phyloP scores from a whole-genome alignment of 1,140 invertebrate species.

The Listronotus oregonensis region DNA sequence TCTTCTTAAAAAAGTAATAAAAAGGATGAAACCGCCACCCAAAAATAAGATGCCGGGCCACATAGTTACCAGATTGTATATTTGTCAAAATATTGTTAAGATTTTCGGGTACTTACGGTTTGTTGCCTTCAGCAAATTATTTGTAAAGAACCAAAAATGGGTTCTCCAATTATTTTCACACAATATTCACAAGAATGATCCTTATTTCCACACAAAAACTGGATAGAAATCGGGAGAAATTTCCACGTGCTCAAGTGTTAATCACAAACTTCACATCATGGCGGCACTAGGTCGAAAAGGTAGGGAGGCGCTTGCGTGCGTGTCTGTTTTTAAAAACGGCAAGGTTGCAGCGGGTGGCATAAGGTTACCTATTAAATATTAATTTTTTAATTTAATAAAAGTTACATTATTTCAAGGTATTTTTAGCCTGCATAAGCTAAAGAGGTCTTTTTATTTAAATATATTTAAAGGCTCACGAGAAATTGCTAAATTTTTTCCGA shows the following conservation, averaged over 20 bases:
- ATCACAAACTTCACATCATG: slow-evolving; percentile 28
- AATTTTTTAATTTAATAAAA: too few species aligned
- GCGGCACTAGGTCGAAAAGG: slow-evolving; percentile 13
- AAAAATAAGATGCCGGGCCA: slow-evolving; percentile 37
- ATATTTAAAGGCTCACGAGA: too few species aligned
- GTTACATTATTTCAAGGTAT: too few species aligned
- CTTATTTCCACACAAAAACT: slow-evolving; percentile 32
- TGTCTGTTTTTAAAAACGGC: too few species aligned
- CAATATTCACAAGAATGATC: slow-evolving; percentile 14
- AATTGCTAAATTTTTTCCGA: too few species aligned
- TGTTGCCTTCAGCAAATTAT: slow-evolving; percentile 28
- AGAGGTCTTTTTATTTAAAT: too few species aligned
- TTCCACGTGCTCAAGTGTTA: slow-evolving; percentile 41
- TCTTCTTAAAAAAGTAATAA: neutral
- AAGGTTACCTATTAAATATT: too few species aligned
- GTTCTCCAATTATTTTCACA: slow-evolving; percentile 7
- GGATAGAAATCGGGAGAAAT: slow-evolving; percentile 15
- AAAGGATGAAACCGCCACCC: slow-evolving; percentile 5
- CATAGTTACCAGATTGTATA: slow-evolving; percentile 29
- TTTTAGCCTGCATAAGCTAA: too few species aligned
- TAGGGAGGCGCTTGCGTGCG: slow-evolving; percentile 4
- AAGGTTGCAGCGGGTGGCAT: too few species aligned
- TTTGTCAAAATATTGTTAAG: slow-evolving; percentile 16
- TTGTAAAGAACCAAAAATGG: slow-evolving; percentile 8
- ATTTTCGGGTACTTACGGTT: slow-evolving; percentile 35